Base-by-base conservation (phyloP, 1,140 invertebrate species). In the Platyscapa corneri region DNA sequence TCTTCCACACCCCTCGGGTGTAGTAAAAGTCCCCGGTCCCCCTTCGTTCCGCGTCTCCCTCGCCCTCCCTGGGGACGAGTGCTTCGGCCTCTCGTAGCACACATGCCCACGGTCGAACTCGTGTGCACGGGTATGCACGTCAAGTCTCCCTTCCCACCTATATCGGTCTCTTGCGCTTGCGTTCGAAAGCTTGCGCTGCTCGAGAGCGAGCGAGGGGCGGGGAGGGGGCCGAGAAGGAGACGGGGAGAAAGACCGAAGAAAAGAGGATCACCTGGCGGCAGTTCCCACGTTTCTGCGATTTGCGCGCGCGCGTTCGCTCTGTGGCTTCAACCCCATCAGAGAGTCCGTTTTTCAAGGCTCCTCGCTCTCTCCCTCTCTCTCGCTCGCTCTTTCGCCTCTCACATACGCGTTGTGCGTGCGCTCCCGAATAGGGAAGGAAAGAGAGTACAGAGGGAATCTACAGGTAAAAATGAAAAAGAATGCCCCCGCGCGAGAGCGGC, bases 211-310 rank as follows among this genome's bases (percentile, higher is more conserved):
- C 32, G 32, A 46, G 75, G 37, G 27, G 34, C 3, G 37, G 75
- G 39, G 46, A 79, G 79, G 64, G 74, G 84, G n/a, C 42, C 12
- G 6, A 81, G 67, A 39, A 72, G 75, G 77, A 83, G 32, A 60
- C 32, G 79, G 60, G 86, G 87, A 88, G 88, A 89, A 87, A 88
- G 77, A 70, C 80, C 78, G 74, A 76, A 89, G 90, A 90, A 89
- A 89, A 90, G 87, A 89, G 89, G 89, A 92, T 93, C 93, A 93
- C 93, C 93, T 93, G 93, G 92, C 92, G 87, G 89, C 88, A 89
- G 91, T 93, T 93, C 93, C 93, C 93, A 93, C 93, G 93, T 93
- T 93, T 93, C 91, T 93, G 90, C 91, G 89, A 92, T 91, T 91
- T 90, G 89, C 89, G 89, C 89, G 88, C 87, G 91, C 89, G 90